Base-by-base conservation (phyloP, 2,888 invertebrate species). In the Ennomos fuscantarius region DNA sequence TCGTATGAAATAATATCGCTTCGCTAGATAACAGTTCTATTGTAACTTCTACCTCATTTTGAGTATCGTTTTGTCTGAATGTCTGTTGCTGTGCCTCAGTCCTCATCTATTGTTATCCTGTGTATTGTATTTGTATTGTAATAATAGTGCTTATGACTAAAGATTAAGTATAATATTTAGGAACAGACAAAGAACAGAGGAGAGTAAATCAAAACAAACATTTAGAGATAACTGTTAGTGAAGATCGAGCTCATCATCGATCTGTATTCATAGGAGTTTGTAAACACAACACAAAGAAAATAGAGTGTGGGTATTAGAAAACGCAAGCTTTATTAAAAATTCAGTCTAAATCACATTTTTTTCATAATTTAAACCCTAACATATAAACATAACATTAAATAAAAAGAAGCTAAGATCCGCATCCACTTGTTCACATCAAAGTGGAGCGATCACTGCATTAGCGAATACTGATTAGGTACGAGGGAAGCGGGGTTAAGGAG, bases 281-380 rank as follows among this genome's bases (percentile, higher is more conserved):
- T 68, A 70, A 78, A 77, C 74, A 78, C 69, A 76, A 76, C 78
- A 84, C 79, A 81, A 83, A 82, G 79, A 86, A 83, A 84, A 81
- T 74, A 81, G 75, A 75, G 70, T 72, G 66, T 24, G 6, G 15
- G 24, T 79, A 82, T 81, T 84, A 83, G 83, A 87, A 89, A 89
- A 85, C 78, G 84, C 89, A 91, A 92, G 92, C 91, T 91, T 91
- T 92, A 91, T 92, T 92, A 89, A 84, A 89, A 88, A 82, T 78
- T 90, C 87, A 91, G 89, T 92, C 90, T 87, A 87, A 82, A 84
- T 82, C 82, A 89, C 80, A 87, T 80, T 76, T 74, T 70, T 55
- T 76, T 79, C 42, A 82, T 77, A 84, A 77, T 81, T 76, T 81
- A 76, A 76, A 68, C 65, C 71, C 67, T 73, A 73, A 40, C 67